phyloP scores from a whole-genome alignment of 2,113 vertebrate species.

The Myxocyprinus asiaticus region DNA sequence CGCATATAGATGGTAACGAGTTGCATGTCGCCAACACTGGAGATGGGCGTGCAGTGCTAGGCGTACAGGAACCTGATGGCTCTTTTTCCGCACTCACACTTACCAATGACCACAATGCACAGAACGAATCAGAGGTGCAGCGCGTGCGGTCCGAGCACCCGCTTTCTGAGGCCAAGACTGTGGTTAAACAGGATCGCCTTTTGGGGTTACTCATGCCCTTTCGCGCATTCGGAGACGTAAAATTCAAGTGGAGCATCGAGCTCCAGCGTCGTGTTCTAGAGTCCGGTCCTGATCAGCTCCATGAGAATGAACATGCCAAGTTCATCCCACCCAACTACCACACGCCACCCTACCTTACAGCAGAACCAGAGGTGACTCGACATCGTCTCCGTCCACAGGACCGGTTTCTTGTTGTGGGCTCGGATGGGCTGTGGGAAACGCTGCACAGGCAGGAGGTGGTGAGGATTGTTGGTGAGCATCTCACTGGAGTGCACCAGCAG shows the following conservation, averaged over 20 bases:
- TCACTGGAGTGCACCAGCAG: conserved; percentile 93
- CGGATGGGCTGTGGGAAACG: conserved; percentile 95
- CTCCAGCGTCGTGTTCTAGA: conserved; percentile 93
- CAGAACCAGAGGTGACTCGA: conserved; percentile 91
- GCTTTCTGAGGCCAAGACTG: conserved; percentile 86
- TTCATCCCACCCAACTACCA: conserved; percentile 97
- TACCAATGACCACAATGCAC: conserved; percentile 92
- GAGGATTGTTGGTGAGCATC: conserved; percentile 91
- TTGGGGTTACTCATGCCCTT: conserved; percentile 96
- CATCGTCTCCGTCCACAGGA: conserved; percentile 91
- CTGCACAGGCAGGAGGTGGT: conserved; percentile 97
- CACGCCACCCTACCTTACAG: conserved; percentile 93
- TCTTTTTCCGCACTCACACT: conserved; percentile 92
- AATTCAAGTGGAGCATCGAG: conserved; percentile 98
- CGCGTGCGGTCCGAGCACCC: conserved; percentile 89
- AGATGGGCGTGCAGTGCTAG: conserved; percentile 94
- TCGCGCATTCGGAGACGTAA: conserved; percentile 95
- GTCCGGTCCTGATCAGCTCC: conserved; percentile 93
- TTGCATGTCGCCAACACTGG: conserved; percentile 93
- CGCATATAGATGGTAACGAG: conserved; percentile 90
- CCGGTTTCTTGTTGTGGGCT: conserved; percentile 92
- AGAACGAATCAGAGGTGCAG: conserved; percentile 87
- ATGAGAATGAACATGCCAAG: conserved; percentile 96
- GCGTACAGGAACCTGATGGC: conserved; percentile 95
- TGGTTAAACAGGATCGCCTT: conserved; percentile 93